Percentiles rank a stretch among this genome's conserved stretches.
Evolutionary conservation across 2,797 vertebrate genomes (phyloP).

Genomic region (Anomalospiza imberbis): DNA sequence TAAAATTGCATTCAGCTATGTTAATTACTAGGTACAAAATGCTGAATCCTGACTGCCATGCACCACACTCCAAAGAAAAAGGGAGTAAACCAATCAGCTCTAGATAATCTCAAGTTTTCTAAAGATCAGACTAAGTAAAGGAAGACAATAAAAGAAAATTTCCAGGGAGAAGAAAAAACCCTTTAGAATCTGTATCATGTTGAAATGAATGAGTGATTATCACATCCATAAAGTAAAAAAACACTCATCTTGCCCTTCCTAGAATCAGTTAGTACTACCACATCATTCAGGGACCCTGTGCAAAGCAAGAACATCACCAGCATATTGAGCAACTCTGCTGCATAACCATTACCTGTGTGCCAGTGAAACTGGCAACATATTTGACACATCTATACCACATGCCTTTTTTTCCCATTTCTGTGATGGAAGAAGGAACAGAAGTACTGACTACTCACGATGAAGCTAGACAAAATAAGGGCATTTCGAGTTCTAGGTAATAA

Average conservation of each 20-base stretch:
- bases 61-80: neutral
- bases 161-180: neutral
- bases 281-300: neutral
- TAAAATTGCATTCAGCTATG: neutral
- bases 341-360: neutral
- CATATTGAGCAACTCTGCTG: neutral
- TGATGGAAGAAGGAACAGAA: neutral
- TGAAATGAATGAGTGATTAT: neutral
- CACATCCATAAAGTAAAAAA: neutral
- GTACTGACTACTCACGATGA: neutral
- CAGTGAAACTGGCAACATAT: neutral
- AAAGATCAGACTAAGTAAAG: neutral
- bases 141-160: neutral
- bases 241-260: rapidly evolving
- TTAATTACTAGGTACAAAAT: neutral
- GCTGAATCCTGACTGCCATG: neutral
- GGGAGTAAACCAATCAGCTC: neutral
- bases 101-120: neutral
- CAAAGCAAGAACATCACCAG: neutral
- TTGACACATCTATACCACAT: neutral
- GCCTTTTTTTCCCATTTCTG: neutral
- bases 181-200: neutral
- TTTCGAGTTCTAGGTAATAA: neutral
- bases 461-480: neutral
- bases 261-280: neutral